Evolutionary conservation across 2,888 invertebrate species (phyloP).

Genomic region (Liposcelis brunnea): DNA sequence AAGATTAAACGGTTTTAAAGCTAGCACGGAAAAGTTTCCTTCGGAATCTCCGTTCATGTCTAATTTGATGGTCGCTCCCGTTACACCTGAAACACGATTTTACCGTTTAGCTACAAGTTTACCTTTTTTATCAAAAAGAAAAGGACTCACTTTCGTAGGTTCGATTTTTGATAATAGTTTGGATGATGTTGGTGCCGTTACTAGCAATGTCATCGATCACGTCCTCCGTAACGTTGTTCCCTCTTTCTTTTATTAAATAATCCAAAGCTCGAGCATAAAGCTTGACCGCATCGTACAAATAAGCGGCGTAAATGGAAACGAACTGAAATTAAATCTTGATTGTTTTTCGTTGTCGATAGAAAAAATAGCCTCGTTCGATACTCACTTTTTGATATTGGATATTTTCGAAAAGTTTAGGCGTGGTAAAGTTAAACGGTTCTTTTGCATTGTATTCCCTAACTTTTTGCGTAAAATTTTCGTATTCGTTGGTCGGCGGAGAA

Average conservation of each 20-base stretch:
- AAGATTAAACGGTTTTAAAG: slow-evolving; percentile 42
- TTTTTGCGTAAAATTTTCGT: slow-evolving; percentile 55
- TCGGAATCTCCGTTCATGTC: slow-evolving; percentile 90
- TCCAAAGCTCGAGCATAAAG: slow-evolving; percentile 78
- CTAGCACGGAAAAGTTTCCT: slow-evolving; percentile 90
- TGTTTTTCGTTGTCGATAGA: too few species aligned
- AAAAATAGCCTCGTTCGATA: too few species aligned
- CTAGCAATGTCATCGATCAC: slow-evolving; percentile 50
- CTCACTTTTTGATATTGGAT: slow-evolving; percentile 32
- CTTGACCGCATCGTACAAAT: slow-evolving; percentile 85
- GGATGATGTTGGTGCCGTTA: slow-evolving; percentile 76
- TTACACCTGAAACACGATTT: slow-evolving; percentile 50
- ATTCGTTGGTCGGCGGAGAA: slow-evolving; percentile 54
- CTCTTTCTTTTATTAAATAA: slow-evolving; percentile 41
- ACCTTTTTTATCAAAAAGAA: slow-evolving; percentile 1
- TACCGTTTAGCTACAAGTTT: slow-evolving; percentile 9
- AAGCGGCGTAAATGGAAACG: slow-evolving; percentile 80
- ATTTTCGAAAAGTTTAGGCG: slow-evolving; percentile 39
- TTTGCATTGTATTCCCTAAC: slow-evolving; percentile 62
- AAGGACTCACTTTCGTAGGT: slow-evolving; percentile 78
- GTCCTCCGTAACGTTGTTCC: slow-evolving; percentile 37
- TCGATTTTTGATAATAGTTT: slow-evolving; percentile 65
- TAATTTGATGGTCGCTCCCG: slow-evolving; percentile 80
- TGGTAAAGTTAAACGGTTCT: slow-evolving; percentile 64
- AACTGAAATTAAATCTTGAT: too few species aligned